phyloP scores from a whole-genome alignment of 2,797 vertebrate genomes.

The Malurus leucopterus region DNA sequence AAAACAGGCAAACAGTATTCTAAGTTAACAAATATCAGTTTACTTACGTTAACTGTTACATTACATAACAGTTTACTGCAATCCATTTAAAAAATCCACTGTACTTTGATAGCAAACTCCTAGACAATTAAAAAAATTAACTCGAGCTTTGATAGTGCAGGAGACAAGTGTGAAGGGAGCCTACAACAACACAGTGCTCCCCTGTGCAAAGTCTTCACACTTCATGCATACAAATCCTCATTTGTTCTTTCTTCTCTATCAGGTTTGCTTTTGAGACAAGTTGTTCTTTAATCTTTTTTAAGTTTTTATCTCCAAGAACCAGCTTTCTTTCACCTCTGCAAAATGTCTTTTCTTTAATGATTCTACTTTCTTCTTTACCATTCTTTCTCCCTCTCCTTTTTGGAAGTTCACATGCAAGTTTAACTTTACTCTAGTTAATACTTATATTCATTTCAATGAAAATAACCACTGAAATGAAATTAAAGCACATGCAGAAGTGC shows the following conservation, averaged over 20 bases:
- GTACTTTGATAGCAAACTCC: background rate
- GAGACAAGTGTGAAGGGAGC: background rate
- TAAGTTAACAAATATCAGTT: background rate
- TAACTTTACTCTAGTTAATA: constrained; percentile 1
- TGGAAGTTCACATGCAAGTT: background rate
- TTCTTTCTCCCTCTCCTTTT: background rate
- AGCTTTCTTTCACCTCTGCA: constrained; percentile 53
- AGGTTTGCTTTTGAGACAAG: constrained; percentile 4
- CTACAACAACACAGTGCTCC: background rate
- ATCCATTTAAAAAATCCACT: background rate
- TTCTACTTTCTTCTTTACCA: background rate
- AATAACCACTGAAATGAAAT: constrained; percentile 13
- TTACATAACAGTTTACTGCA: background rate
- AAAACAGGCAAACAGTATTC: background rate
- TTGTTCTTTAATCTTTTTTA: constrained; percentile 34
- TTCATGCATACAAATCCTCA: fast-evolving
- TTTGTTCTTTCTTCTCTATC: background rate
- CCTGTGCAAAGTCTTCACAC: background rate
- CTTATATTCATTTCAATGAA: background rate
- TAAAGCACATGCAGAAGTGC: background rate
- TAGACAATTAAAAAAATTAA: background rate
- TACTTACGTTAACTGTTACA: too few relatives aligned
- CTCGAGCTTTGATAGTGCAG: background rate
- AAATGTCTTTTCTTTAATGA: constrained; percentile 14
- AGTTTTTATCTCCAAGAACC: constrained; percentile 56